Conservation (phyloP, 2,113 vertebrate genomes). For the Melospiza melodia region DNA sequence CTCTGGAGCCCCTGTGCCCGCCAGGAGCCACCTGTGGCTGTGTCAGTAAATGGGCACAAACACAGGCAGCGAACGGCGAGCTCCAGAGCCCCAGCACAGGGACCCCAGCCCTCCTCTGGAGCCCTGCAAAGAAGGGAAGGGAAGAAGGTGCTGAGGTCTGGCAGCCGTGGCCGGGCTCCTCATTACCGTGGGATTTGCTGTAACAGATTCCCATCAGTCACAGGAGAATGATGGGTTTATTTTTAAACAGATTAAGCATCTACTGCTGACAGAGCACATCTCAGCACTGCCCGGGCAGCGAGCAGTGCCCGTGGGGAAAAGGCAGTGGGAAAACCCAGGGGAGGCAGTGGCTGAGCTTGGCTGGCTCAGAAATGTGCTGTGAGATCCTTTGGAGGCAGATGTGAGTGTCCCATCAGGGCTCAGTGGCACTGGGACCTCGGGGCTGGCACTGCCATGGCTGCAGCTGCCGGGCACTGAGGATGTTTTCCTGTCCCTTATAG, state of each 20-base stretch:
- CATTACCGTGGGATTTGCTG: not conserved
- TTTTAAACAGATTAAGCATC: constrained; percentile 53
- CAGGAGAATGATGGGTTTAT: not conserved
- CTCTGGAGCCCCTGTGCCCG: not conserved
- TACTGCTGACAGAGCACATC: constrained; percentile 52
- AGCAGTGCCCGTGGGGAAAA: not conserved
- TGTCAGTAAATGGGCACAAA: fast-evolving
- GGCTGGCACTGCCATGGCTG: not conserved
- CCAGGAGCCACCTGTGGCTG: not conserved
- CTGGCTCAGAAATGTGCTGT: not conserved
- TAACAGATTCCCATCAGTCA: not conserved
- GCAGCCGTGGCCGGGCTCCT: not conserved
- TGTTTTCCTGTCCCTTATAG: not conserved
- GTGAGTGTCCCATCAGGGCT: not conserved
- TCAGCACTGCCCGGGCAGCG: fast-evolving
- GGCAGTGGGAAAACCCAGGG: not conserved
- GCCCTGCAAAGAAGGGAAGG: fast-evolving
- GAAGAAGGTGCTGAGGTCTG: not conserved
- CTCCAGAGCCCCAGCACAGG: fast-evolving
- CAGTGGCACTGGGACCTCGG: not conserved
- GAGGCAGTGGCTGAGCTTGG: fast-evolving
- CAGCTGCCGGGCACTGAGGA: not conserved
- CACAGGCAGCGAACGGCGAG: fast-evolving
- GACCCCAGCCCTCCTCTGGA: not conserved
- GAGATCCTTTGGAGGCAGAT: not conserved